phyloP scores from a whole-genome alignment of 2,113 vertebrate genomes.

The Pelmatolapia mariae region DNA sequence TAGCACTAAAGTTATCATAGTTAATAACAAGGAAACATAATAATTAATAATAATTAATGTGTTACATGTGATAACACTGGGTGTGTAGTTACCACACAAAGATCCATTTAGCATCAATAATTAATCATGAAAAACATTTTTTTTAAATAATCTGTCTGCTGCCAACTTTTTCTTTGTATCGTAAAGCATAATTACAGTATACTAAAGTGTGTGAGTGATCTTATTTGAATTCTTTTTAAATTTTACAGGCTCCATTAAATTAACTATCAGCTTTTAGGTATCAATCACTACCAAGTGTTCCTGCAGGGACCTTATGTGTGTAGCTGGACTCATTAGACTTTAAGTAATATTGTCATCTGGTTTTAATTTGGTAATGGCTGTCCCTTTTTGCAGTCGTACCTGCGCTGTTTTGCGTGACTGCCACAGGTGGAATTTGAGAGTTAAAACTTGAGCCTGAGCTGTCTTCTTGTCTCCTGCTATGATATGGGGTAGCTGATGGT shows the following conservation, averaged over 20 bases:
- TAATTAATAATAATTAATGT: neutral
- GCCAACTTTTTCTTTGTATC: neutral
- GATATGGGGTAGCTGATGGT: neutral
- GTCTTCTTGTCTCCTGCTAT: neutral
- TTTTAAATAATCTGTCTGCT: neutral
- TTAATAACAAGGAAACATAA: neutral
- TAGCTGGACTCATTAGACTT: neutral
- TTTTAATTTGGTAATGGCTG: neutral
- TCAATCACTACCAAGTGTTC: neutral
- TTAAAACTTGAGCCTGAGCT: neutral
- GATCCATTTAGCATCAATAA: neutral
- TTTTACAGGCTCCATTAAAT: neutral
- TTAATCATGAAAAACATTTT: neutral
- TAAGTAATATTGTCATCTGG: neutral
- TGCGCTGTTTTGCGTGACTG: neutral
- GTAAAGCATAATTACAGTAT: neutral
- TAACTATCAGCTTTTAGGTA: neutral
- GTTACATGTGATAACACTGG: neutral
- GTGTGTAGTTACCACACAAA: neutral
- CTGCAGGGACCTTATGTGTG: neutral
- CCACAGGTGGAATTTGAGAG: neutral
- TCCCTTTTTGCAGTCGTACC: neutral
- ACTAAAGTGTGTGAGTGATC: neutral
- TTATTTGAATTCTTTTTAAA: accelerated
- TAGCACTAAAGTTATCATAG: neutral